A percentile compares a stretch with the other conserved stretches of the same genome.
These are phyloP conservation scores for Heliothis virescens DNA, from an alignment of 1,140 invertebrate genomes.

Conservation along the genomic window DNA sequence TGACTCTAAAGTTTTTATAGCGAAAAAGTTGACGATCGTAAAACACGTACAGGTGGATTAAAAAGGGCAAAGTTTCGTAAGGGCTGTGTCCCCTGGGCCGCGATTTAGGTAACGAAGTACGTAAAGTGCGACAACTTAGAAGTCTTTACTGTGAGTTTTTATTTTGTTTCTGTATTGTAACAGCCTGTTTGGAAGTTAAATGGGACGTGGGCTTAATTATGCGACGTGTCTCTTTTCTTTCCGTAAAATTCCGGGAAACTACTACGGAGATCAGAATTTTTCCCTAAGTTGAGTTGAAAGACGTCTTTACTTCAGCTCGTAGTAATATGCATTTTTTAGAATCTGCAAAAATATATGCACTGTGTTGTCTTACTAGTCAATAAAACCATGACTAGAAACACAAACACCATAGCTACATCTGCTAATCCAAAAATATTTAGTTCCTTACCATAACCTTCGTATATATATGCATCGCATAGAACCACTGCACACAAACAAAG, in stretches of 20 bases:
- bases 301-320: no score
- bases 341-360: no score
- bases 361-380: no score
- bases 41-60: conserved; percentile 80
- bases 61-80: conserved; percentile 63
- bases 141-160: conserved; percentile 40
- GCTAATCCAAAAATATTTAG: no score
- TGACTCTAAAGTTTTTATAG: conserved; percentile 78
- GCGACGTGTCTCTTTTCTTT: background rate
- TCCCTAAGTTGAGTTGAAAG: no score
- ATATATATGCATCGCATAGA: no score
- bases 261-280: no score
- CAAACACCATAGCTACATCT: no score
- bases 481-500: background rate
- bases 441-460: no score
- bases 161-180: conserved; percentile 47
- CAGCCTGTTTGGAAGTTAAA: conserved; percentile 43
- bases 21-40: conserved; percentile 78
- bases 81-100: conserved; percentile 22
- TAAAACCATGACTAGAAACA: no score
- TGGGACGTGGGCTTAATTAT: conserved; percentile 29
- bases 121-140: conserved; percentile 39
- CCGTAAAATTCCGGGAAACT: background rate
- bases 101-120: conserved; percentile 50
- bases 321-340: no score